A percentile compares a stretch with the other conserved stretches of the same genome.
Conservation (phyloP, 1,140 invertebrate species). For the Pristionchus pacificus region DNA sequence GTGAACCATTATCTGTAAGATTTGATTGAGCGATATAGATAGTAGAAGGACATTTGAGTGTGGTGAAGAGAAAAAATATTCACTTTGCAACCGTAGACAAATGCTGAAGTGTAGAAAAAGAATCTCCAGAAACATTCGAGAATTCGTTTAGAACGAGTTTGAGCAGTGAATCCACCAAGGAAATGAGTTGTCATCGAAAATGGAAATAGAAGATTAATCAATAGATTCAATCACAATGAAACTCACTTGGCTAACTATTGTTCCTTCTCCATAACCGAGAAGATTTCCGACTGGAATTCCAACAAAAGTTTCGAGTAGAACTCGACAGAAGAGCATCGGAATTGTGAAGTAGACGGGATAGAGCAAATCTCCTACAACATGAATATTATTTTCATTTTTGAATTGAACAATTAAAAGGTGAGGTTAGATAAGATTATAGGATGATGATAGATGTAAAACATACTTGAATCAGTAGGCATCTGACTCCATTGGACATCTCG, state of each 20-base stretch:
- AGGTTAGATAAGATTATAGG: neutral
- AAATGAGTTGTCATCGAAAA: neutral
- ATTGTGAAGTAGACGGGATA: constrained; percentile 43
- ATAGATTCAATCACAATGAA: neutral
- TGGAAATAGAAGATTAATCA: neutral
- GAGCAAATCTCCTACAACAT: constrained; percentile 25
- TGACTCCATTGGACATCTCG: neutral
- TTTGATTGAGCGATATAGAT: neutral
- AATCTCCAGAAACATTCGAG: constrained; percentile 48
- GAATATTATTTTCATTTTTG: neutral
- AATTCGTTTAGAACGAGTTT: constrained; percentile 37
- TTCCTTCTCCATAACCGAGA: constrained; percentile 23
- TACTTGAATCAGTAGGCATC: neutral
- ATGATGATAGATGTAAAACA: neutral
- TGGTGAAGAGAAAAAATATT: neutral
- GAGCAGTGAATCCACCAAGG: constrained; percentile 1
- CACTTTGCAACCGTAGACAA: constrained; percentile 37
- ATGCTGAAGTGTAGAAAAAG: constrained; percentile 36
- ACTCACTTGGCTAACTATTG: neutral
- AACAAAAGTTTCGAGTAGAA: constrained; percentile 35
- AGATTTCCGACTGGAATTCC: constrained; percentile 29
- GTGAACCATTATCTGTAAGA: constrained; percentile 29
- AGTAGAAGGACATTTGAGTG: neutral
- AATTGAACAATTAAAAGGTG: neutral
- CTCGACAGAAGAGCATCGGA: constrained; percentile 32